These are phyloP conservation scores for Lagria hirta DNA, from an alignment of 2,888 invertebrate genomes.

Conservation along the genomic window DNA sequence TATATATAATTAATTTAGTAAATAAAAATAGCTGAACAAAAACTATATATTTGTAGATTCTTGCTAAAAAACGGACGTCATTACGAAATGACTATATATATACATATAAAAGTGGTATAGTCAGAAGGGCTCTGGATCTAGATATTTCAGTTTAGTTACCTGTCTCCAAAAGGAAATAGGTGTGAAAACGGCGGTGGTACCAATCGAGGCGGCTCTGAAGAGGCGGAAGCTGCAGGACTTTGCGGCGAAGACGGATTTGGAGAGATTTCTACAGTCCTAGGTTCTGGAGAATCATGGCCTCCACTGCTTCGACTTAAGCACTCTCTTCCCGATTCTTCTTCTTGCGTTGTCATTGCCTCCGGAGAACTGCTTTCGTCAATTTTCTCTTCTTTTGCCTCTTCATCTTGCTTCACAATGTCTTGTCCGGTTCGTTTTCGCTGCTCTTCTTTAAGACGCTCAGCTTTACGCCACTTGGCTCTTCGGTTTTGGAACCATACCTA, in stretches of 20 bases:
- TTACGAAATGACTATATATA: too few species aligned
- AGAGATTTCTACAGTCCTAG: conserved; percentile 40
- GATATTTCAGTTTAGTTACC: too few species aligned
- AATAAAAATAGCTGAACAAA: too few species aligned
- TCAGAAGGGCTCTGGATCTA: too few species aligned
- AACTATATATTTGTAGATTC: too few species aligned
- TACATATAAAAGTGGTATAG: too few species aligned
- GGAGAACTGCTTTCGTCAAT: conserved; percentile 47
- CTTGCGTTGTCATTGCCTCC: conserved; percentile 40
- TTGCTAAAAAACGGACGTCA: too few species aligned
- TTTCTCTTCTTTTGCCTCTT: conserved; percentile 61
- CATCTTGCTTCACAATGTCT: conserved; percentile 65
- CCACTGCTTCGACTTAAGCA: conserved; percentile 50
- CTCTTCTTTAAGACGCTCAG: conserved; percentile 88
- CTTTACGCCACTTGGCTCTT: conserved; percentile 90
- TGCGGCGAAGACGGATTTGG: conserved; percentile 53
- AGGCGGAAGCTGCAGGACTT: conserved; percentile 62
- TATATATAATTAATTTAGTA: too few species aligned
- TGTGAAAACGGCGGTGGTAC: conserved; percentile 65
- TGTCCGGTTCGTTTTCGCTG: conserved; percentile 80
- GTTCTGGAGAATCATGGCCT: conserved; percentile 41
- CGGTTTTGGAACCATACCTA: conserved; percentile 95
- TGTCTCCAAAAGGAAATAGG: conserved; percentile 66
- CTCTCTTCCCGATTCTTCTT: conserved; percentile 46
- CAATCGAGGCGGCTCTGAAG: conserved; percentile 62